Percentiles rank a stretch among this genome's conserved stretches.
These are phyloP conservation scores for Lacanobia wlatinum DNA, from an alignment of 2,888 invertebrate genomes.

Conservation along the genomic window DNA sequence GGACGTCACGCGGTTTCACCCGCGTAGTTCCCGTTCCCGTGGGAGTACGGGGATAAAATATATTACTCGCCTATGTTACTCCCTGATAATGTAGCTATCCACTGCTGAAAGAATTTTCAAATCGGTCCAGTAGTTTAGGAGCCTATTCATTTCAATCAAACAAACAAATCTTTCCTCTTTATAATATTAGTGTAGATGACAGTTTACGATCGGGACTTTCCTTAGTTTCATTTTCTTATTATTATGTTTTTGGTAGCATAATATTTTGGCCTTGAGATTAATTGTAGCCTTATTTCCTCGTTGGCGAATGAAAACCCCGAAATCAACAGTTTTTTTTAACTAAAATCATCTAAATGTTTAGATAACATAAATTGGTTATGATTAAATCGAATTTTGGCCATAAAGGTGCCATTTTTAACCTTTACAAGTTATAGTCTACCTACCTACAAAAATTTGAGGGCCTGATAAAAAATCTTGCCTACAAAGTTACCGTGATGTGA, in stretches of 20 bases:
- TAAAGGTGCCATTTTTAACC: constrained; percentile 65
- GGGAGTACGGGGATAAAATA: no score
- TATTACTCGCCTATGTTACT: no score
- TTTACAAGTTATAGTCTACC: constrained; percentile 18
- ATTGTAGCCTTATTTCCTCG: not conserved
- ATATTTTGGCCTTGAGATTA: not conserved
- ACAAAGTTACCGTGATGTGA: constrained; percentile 49
- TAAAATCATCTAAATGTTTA: not conserved
- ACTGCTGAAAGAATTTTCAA: no score
- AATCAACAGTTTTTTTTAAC: not conserved
- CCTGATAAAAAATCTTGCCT: constrained; percentile 44
- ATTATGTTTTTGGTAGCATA: not conserved
- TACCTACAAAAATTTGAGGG: constrained; percentile 27
- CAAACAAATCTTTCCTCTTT: no score
- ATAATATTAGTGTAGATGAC: no score
- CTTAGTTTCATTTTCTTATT: not conserved
- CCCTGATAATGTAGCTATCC: no score
- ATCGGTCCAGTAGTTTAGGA: no score
- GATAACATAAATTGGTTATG: not conserved
- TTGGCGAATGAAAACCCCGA: not conserved
- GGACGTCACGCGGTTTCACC: no score
- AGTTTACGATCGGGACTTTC: constrained; percentile 12
- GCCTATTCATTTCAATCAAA: no score
- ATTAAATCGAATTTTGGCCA: constrained; percentile 19
- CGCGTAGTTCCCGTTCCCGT: no score